Percentiles rank a stretch among this genome's conserved stretches.
phyloP scores from a whole-genome alignment of 1,140 invertebrate genomes.

The Leptestheria dahalacensis region DNA sequence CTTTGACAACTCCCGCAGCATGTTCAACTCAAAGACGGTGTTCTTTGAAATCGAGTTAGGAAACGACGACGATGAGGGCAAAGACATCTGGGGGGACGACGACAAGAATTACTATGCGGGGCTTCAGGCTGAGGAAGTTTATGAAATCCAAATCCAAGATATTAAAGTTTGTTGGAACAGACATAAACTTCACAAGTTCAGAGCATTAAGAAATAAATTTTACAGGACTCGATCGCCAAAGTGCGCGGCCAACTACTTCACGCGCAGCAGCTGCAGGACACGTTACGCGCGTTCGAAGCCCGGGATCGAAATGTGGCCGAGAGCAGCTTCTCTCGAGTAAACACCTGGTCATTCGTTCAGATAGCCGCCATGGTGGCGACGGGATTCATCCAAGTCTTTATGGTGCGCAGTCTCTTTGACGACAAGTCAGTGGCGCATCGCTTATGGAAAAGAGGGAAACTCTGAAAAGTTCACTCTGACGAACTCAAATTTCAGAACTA shows the following conservation, averaged over 20 bases:
- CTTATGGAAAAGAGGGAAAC: slow-evolving; percentile 29
- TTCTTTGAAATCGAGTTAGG: slow-evolving; percentile 64
- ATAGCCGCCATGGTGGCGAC: slow-evolving; percentile 51
- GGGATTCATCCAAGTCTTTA: slow-evolving; percentile 44
- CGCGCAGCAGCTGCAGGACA: slow-evolving; percentile 51
- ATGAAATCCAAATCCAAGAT: slow-evolving; percentile 46
- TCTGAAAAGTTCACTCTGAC: background rate
- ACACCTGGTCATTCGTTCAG: slow-evolving; percentile 52
- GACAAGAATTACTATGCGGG: slow-evolving; percentile 18
- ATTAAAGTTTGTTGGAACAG: slow-evolving; percentile 35
- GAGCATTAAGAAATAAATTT: slow-evolving; percentile 16
- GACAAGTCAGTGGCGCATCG: slow-evolving; percentile 38
- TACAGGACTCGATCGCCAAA: slow-evolving; percentile 37
- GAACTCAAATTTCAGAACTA: background rate
- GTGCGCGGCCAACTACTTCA: slow-evolving; percentile 42
- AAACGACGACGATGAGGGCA: slow-evolving; percentile 35
- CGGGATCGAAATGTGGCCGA: slow-evolving; percentile 63
- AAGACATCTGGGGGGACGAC: slow-evolving; percentile 20
- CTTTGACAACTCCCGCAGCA: slow-evolving; percentile 67
- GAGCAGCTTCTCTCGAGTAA: slow-evolving; percentile 52
- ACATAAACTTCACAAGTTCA: background rate
- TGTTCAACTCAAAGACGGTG: slow-evolving; percentile 58
- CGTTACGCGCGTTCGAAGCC: slow-evolving; percentile 52
- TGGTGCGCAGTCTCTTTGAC: slow-evolving; percentile 51
- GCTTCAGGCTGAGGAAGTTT: slow-evolving; percentile 34